Conservation (phyloP, 2,113 vertebrate genomes). For the Chloroceryle aenea region DNA sequence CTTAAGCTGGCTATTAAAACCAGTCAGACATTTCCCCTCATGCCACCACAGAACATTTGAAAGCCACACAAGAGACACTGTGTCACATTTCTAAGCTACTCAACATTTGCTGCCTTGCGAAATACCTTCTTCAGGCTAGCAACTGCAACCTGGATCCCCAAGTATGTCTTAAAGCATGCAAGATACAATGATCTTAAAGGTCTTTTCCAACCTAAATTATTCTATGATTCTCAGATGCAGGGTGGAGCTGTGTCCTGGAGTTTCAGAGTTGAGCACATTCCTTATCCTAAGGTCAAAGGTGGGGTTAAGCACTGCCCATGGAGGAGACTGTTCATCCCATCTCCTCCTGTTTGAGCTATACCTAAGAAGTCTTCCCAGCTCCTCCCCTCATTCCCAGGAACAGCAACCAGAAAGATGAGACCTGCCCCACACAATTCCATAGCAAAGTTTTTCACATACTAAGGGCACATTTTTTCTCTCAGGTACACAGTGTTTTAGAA, state of each 20-base stretch:
- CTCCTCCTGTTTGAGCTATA: background rate
- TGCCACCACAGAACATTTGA: background rate
- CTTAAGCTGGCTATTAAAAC: background rate
- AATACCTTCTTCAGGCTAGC: background rate
- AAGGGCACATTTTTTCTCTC: background rate
- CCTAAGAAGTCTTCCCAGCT: background rate
- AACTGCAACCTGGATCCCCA: background rate
- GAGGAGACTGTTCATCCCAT: background rate
- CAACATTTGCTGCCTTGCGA: background rate
- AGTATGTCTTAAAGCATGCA: background rate
- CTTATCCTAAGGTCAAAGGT: background rate
- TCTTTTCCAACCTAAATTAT: background rate
- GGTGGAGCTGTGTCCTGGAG: background rate
- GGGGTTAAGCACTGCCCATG: background rate
- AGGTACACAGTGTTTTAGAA: background rate
- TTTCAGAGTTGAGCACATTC: background rate
- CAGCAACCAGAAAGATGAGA: background rate
- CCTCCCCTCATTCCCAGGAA: background rate
- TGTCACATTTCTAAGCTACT: background rate
- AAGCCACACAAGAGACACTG: rapidly evolving
- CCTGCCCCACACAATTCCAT: background rate
- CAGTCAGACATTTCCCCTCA: background rate
- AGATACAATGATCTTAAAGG: background rate
- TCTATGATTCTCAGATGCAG: background rate
- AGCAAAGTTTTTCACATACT: background rate